phyloP scores from a whole-genome alignment of 1,140 invertebrate species.

The honey bee (Apis mellifera) region Amel_HAv3.1 CM009946.2:3729001-3729500 shows the following conservation, averaged over 20 bases:
- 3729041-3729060: conserved; percentile 39
- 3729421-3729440: conserved; percentile 77
- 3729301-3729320: conserved; percentile 52
- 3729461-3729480: conserved; percentile 79
- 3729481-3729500: conserved; percentile 75
- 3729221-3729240: background rate
- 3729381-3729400: conserved; percentile 78
- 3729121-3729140: conserved; percentile 1
- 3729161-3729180: conserved; percentile 19
- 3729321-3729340: conserved; percentile 66
- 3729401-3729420: conserved; percentile 73
- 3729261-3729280: background rate
- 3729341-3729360: conserved; percentile 62
- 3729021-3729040: conserved; percentile 36
- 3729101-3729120: conserved; percentile 24
- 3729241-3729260: conserved; percentile 4
- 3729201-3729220: background rate
- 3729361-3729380: conserved; percentile 72
- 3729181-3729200: conserved; percentile 27
- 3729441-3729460: conserved; percentile 65
- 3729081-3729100: conserved; percentile 34
- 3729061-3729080: conserved; percentile 50
- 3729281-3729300: conserved; percentile 31
- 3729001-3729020: conserved; percentile 34
- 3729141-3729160: background rate